Conservation (phyloP, 2,797 vertebrate genomes). For the Syngnathus acus region DNA sequence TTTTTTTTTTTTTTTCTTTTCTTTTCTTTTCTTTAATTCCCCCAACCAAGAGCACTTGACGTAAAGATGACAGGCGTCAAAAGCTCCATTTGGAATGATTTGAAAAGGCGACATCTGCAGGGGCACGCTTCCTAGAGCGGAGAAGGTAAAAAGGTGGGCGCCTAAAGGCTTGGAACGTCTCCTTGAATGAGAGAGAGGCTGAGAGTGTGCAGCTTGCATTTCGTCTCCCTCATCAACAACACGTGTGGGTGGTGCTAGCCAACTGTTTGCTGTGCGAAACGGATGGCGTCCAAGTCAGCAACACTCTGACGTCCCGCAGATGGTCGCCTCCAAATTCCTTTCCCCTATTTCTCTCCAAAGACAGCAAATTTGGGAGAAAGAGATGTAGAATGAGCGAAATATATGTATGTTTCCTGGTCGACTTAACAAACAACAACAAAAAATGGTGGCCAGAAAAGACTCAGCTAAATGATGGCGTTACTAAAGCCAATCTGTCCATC, state of each 20-base stretch:
- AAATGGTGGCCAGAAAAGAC: slow-evolving; percentile 27
- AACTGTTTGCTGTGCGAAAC: slow-evolving; percentile 25
- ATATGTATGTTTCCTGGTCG: slow-evolving; percentile 7
- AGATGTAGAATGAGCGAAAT: slow-evolving; percentile 21
- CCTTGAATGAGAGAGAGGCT: slow-evolving; percentile 13
- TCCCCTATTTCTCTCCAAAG: slow-evolving; percentile 17
- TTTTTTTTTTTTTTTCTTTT: slow-evolving; percentile 8
- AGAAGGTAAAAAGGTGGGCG: slow-evolving; percentile 13
- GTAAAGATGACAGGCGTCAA: slow-evolving; percentile 21
- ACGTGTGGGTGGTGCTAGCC: slow-evolving; percentile 26
- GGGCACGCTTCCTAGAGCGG: slow-evolving; percentile 9
- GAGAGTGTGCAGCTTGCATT: slow-evolving; percentile 25
- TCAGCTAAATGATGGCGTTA: slow-evolving; percentile 36
- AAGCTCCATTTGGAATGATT: slow-evolving; percentile 34
- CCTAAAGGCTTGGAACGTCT: slow-evolving; percentile 20
- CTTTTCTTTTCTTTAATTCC: slow-evolving; percentile 8
- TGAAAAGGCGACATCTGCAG: slow-evolving; percentile 24
- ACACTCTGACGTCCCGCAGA: slow-evolving; percentile 30
- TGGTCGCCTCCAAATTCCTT: slow-evolving; percentile 23
- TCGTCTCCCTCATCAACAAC: slow-evolving; percentile 29
- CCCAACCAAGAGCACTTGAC: slow-evolving; percentile 29
- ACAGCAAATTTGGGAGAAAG: slow-evolving; percentile 20
- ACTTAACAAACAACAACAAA: slow-evolving; percentile 12
- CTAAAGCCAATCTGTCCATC: slow-evolving; percentile 38
- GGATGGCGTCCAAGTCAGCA: slow-evolving; percentile 31